Percentiles rank a stretch among this genome's conserved stretches.
These are phyloP conservation scores for Galleria mellonella DNA, from an alignment of 1,140 invertebrate genomes.

Conservation along the genomic window DNA sequence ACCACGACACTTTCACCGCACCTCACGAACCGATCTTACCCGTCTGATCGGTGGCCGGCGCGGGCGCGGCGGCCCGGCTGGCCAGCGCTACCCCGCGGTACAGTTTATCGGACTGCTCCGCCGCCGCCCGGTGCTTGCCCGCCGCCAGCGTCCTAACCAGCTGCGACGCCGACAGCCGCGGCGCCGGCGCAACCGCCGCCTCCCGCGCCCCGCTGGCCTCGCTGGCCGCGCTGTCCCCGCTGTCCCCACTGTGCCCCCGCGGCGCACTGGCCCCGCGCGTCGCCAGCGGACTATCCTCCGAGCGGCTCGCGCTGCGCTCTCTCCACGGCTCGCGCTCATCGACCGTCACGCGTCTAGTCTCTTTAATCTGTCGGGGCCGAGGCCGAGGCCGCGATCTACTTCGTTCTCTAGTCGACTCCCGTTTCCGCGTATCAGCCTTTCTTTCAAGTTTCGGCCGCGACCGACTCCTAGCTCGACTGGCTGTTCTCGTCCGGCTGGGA, in stretches of 20 bases:
- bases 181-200: slow-evolving; percentile 17
- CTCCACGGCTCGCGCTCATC: neutral
- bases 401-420: neutral
- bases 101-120: slow-evolving; percentile 35
- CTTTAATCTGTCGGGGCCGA: neutral
- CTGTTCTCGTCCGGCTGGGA: neutral
- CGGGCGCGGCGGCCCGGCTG: slow-evolving; percentile 20
- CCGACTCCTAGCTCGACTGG: neutral
- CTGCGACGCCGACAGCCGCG: slow-evolving; percentile 73
- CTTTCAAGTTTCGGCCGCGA: neutral
- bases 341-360: neutral
- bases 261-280: neutral
- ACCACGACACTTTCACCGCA: slow-evolving; percentile 58
- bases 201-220: neutral
- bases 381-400: neutral
- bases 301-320: neutral
- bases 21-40: slow-evolving; percentile 73
- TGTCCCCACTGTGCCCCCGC: neutral
- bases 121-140: slow-evolving; percentile 75
- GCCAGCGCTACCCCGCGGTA: slow-evolving; percentile 30
- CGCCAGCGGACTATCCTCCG: neutral
- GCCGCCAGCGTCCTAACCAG: slow-evolving; percentile 80
- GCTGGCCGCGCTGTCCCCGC: no score
- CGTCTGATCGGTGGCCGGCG: slow-evolving; percentile 75
- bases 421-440: no score